Conservation (phyloP, 1,140 invertebrate species). For the Helicoverpa armigera region DNA sequence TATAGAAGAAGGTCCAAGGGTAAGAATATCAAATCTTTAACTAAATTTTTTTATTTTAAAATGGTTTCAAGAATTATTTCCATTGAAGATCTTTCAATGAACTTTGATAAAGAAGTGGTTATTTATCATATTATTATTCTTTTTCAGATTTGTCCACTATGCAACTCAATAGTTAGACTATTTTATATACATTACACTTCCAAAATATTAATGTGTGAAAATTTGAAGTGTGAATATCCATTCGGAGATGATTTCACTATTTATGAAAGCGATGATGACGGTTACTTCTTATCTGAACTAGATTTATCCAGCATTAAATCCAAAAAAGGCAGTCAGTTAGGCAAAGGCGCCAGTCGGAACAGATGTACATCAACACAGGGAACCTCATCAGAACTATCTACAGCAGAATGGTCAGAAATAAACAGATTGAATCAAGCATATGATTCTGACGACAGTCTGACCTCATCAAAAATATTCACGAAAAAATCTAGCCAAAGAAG, state of each 20-base stretch:
- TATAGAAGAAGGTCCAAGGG: conserved; percentile 13
- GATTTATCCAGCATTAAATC: background rate
- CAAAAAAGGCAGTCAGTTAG: background rate
- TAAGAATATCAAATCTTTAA: background rate
- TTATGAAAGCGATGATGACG: conserved; percentile 63
- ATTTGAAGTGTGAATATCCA: conserved; percentile 76
- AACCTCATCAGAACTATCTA: conserved; percentile 54
- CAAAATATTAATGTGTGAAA: conserved; percentile 77
- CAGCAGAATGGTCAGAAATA: conserved; percentile 66
- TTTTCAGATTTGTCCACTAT: conserved; percentile 76
- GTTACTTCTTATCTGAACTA: background rate
- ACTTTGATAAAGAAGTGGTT: background rate
- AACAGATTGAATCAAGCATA: conserved; percentile 64
- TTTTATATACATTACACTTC: conserved; percentile 77
- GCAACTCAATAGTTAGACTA: conserved; percentile 64
- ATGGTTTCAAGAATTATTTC: too few species aligned
- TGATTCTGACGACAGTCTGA: conserved; percentile 61
- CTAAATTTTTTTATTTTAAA: too few species aligned
- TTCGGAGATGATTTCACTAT: conserved; percentile 73
- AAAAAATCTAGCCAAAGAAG: background rate
- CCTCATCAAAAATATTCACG: conserved; percentile 5
- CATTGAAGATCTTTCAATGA: too few species aligned
- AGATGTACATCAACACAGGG: conserved; percentile 41
- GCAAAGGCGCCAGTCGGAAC: too few species aligned
- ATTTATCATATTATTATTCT: background rate